These are phyloP conservation scores for Pionites leucogaster DNA, from an alignment of 2,113 vertebrate genomes.

Conservation along the genomic window DNA sequence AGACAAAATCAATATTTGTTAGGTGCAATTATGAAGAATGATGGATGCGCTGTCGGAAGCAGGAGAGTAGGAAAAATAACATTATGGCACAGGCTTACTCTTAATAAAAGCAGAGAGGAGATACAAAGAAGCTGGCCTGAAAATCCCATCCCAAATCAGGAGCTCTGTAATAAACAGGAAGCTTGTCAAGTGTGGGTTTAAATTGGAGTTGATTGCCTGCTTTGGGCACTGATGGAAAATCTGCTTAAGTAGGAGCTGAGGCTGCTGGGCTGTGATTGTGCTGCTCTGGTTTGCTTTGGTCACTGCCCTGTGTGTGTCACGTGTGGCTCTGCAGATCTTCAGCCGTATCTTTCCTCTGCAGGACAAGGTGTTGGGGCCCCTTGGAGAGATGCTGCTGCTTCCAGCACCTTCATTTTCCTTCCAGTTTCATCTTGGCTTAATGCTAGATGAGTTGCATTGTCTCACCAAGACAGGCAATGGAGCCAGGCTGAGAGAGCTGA, in stretches of 20 bases:
- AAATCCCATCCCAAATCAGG: neutral
- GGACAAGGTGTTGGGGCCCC: accelerated
- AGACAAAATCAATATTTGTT: constrained; percentile 56
- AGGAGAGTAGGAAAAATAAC: neutral
- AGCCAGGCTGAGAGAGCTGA: neutral
- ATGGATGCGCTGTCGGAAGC: constrained; percentile 16
- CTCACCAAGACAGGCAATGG: accelerated
- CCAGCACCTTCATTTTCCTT: neutral
- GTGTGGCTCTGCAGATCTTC: neutral
- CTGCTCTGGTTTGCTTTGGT: neutral
- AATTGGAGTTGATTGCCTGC: neutral
- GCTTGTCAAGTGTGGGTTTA: neutral
- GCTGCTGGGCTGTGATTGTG: neutral
- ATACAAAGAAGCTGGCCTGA: neutral
- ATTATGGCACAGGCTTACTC: neutral
- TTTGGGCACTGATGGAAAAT: neutral
- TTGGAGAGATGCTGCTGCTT: neutral
- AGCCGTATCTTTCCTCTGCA: accelerated
- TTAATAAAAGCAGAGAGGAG: neutral
- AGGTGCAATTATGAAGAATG: constrained; percentile 54
- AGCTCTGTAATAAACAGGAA: neutral
- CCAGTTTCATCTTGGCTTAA: accelerated
- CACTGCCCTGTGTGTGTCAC: accelerated
- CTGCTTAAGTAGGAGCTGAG: neutral
- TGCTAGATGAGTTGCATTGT: accelerated